Evolutionary conservation across 1,140 invertebrate species (phyloP).

Genomic region (Ceratitis capitata): DNA sequence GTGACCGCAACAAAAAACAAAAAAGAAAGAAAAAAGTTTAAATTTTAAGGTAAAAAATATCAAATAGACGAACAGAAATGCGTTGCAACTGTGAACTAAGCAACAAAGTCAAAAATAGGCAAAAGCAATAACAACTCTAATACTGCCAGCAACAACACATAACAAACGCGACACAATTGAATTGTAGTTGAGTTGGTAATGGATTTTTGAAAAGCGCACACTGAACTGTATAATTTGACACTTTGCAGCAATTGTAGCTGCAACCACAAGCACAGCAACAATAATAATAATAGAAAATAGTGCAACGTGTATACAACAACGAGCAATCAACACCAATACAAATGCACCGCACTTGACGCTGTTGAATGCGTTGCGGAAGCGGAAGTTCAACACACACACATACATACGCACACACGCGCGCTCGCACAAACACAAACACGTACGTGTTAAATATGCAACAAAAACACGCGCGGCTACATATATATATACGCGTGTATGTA

Average conservation of each 20-base stretch:
- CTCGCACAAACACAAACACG: background rate
- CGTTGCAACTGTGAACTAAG: background rate
- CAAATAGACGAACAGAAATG: background rate
- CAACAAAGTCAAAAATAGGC: background rate
- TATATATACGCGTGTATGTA: background rate
- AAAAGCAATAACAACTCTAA: too few relatives aligned
- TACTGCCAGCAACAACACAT: background rate
- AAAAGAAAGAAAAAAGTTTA: too few relatives aligned
- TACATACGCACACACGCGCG: background rate
- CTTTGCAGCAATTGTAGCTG: constrained; percentile 8
- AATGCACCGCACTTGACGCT: background rate
- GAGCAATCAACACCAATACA: background rate
- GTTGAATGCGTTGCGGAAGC: background rate
- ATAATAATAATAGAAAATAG: too few relatives aligned
- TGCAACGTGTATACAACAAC: too few relatives aligned
- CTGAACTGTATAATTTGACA: background rate
- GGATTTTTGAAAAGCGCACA: background rate
- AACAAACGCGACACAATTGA: background rate
- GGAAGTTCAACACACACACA: constrained; percentile 22
- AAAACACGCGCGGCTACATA: too few relatives aligned
- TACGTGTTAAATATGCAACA: too few relatives aligned
- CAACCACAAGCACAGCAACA: background rate
- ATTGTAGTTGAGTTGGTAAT: background rate
- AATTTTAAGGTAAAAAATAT: too few relatives aligned
- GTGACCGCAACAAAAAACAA: background rate